These are phyloP conservation scores for Chaitophorus viminalis DNA, from an alignment of 2,888 invertebrate genomes.

Conservation along the genomic window DNA sequence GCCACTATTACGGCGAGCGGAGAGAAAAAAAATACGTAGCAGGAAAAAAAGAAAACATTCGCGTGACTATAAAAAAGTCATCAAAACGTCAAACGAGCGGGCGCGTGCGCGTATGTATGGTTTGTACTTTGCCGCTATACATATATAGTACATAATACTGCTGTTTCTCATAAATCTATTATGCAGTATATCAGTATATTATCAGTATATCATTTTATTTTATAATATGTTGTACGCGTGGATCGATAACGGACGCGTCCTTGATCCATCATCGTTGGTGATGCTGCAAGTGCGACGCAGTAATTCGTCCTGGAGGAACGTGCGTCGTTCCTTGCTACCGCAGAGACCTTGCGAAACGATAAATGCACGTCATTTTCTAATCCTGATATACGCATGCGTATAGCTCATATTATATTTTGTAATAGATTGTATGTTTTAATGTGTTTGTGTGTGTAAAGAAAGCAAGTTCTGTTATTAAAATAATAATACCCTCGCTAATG, in stretches of 20 bases:
- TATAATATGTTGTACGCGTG: neutral
- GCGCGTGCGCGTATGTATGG: neutral
- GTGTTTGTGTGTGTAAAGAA: neutral
- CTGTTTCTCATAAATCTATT: neutral
- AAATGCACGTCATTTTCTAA: conserved; percentile 16
- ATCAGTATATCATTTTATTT: neutral
- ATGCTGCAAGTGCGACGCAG: neutral
- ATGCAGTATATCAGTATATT: neutral
- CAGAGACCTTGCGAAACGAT: neutral
- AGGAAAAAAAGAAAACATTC: conserved; percentile 33
- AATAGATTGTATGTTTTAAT: too few relatives aligned
- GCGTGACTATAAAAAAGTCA: conserved; percentile 4
- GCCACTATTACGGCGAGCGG: neutral
- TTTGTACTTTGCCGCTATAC: neutral
- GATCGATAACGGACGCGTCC: conserved; percentile 46
- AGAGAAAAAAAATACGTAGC: neutral
- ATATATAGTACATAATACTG: too few relatives aligned
- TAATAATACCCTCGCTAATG: conserved; percentile 50
- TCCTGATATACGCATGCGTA: neutral
- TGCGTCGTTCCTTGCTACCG: neutral
- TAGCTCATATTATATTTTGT: too few relatives aligned
- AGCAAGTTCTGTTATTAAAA: conserved; percentile 16
- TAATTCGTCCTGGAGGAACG: neutral
- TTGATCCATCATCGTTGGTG: conserved; percentile 12
- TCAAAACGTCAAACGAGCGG: neutral